A percentile compares a stretch with the other conserved stretches of the same genome.
Conservation (phyloP, 23 tunicate species). For the Clavelina lepadiformis region DNA sequence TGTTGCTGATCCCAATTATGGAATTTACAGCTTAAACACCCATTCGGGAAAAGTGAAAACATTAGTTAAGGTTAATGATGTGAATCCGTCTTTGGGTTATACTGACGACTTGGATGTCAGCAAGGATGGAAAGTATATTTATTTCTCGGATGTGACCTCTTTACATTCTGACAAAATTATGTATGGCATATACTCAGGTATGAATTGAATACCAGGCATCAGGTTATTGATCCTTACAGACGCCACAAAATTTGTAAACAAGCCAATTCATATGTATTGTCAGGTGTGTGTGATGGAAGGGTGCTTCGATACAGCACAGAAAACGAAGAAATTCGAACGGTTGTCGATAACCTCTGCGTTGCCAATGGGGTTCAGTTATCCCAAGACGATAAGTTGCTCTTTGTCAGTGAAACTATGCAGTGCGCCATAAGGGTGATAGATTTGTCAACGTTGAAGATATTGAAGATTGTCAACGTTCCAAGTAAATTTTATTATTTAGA, state of each 20-base stretch:
- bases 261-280: too few relatives aligned
- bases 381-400: slow-evolving; percentile 3
- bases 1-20: slow-evolving; percentile 41
- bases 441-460: slow-evolving; percentile 4
- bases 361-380: slow-evolving; percentile 33
- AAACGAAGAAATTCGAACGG: slow-evolving; percentile 15
- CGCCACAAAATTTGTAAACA: too few relatives aligned
- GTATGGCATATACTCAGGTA: slow-evolving; percentile 6
- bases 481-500: slow-evolving; percentile 11
- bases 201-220: too few relatives aligned
- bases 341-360: slow-evolving; percentile 17
- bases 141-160: slow-evolving; percentile 28
- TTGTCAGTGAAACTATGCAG: slow-evolving; percentile 13
- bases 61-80: slow-evolving; percentile 8
- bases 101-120: slow-evolving; percentile 34
- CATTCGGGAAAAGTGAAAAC: slow-evolving; percentile 4
- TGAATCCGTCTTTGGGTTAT: slow-evolving; percentile 14
- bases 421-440: slow-evolving; percentile 2
- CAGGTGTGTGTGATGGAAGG: slow-evolving; percentile 35
- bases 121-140: slow-evolving; percentile 12
- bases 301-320: slow-evolving; percentile 1
- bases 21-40: slow-evolving; percentile 16
- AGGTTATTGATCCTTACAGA: too few relatives aligned
- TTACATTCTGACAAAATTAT: neutral
- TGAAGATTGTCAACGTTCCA: slow-evolving; percentile 5